Evolutionary conservation across 2,888 invertebrate species (phyloP).

Genomic region (Lumbricus terrestris): DNA sequence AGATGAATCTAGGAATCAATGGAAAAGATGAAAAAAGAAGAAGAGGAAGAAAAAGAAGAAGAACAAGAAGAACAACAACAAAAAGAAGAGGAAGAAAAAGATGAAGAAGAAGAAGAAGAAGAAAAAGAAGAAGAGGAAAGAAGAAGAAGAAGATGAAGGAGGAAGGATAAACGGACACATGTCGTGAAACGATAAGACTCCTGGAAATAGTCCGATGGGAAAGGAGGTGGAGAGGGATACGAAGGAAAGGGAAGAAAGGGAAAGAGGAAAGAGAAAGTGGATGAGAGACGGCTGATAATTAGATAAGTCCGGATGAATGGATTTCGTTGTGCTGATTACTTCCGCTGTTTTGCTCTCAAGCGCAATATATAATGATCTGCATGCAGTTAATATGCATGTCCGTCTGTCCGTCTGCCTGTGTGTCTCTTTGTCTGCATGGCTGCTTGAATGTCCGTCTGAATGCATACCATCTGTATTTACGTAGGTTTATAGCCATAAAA

Average conservation of each 20-base stretch:
- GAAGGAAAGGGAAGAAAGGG: background rate
- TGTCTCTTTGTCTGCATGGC: background rate
- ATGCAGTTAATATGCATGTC: background rate
- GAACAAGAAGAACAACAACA: accelerated
- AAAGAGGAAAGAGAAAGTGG: background rate
- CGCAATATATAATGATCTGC: background rate
- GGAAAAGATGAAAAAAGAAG: background rate
- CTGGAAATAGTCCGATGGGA: background rate
- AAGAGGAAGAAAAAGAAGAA: no score
- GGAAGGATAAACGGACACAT: background rate
- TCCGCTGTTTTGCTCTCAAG: background rate
- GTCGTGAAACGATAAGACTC: background rate
- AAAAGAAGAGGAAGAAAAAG: no score
- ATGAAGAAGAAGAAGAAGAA: background rate
- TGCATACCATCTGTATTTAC: no score
- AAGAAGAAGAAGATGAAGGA: no score
- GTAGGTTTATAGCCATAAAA: no score
- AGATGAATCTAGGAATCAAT: background rate
- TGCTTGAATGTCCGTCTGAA: no score
- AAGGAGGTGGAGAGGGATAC: no score
- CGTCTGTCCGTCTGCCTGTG: background rate
- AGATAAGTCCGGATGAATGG: background rate
- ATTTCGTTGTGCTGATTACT: background rate
- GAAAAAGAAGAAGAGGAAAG: background rate
- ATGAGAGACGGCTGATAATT: background rate